Base-by-base conservation (phyloP, 2,888 invertebrate genomes). In the Drosophila bunnanda region DNA sequence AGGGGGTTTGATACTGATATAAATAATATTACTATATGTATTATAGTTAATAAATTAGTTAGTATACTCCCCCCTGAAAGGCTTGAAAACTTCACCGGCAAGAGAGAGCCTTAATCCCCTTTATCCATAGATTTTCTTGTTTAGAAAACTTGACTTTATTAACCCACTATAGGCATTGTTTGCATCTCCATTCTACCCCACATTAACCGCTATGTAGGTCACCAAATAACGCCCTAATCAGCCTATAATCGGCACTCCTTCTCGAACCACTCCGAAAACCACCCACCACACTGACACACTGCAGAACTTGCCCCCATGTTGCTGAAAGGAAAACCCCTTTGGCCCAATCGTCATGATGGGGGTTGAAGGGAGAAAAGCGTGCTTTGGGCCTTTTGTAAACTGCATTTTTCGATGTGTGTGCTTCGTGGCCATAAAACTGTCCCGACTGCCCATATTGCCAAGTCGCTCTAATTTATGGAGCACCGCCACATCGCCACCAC, bases 401-500 rank as follows among this genome's bases (percentile, higher is more conserved):
- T 75, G 68, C 75, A 67, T 75, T 79, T 79, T 75, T 66, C 56
- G 36, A 55, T 25, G 44, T 55, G 68, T 46, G 75, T 74, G 70
- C 75, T 79, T 32, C 46, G 82, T 82, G 88, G 82, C 62, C 82
- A 82, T 82, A 82, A 82, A 88, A 79, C 85, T 85, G 88, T 88
- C 85, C 88, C 53, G 43, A 28, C 39, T 73, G 55, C 50, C 82
- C 88, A 82, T 73, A 71, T 84, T 59, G 73, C 82, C 73, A 82
- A 77, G 79, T 71, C 60, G 79, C 73, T 48, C 68, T 65, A 66
- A 66, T 82, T 82, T 82, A 88, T 88, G 73, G 57, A 64, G 56
- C 78, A 41, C 39, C 46, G 22, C 48, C 52, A 54, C 22, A 36
- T 22, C 34, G 32, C 41, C 43, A 32, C 20, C 2, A 12, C 15